These are phyloP conservation scores for Microtus agrestis DNA, from an alignment of 2,797 vertebrate species.

Conservation along the genomic window DNA sequence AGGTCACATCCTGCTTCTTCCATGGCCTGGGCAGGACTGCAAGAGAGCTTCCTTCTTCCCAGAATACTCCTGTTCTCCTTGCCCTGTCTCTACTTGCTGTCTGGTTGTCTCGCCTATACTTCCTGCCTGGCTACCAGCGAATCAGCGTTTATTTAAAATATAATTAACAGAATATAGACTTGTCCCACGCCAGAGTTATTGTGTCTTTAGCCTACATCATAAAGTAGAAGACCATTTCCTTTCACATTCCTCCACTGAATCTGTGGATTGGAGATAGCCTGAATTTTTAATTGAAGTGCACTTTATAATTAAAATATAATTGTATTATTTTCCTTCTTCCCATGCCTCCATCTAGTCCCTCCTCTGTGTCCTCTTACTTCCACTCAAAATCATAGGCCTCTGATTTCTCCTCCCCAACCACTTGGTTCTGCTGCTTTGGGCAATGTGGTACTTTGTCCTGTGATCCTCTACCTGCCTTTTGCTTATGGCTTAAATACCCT, in stretches of 20 bases:
- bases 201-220: background rate
- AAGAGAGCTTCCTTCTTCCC: too few relatives aligned
- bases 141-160: too few relatives aligned
- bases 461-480: slow-evolving; percentile 1
- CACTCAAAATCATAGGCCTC: background rate
- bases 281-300: background rate
- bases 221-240: slow-evolving; percentile 13
- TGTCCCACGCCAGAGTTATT: background rate
- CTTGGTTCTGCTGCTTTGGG: background rate
- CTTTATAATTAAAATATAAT: background rate
- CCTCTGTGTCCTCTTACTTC: background rate
- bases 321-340: background rate
- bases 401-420: background rate
- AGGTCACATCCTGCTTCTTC: too few relatives aligned
- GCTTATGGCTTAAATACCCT: background rate
- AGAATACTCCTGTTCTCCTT: too few relatives aligned
- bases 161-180: too few relatives aligned
- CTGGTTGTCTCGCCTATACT: too few relatives aligned
- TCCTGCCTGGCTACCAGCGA: too few relatives aligned
- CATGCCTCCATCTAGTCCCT: background rate
- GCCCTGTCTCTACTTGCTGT: too few relatives aligned
- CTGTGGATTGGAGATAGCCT: background rate
- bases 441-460: background rate
- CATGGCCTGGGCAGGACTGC: too few relatives aligned
- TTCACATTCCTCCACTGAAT: slow-evolving; percentile 21